phyloP scores from a whole-genome alignment of 2,113 vertebrate species.

The Percina caprodes region DNA sequence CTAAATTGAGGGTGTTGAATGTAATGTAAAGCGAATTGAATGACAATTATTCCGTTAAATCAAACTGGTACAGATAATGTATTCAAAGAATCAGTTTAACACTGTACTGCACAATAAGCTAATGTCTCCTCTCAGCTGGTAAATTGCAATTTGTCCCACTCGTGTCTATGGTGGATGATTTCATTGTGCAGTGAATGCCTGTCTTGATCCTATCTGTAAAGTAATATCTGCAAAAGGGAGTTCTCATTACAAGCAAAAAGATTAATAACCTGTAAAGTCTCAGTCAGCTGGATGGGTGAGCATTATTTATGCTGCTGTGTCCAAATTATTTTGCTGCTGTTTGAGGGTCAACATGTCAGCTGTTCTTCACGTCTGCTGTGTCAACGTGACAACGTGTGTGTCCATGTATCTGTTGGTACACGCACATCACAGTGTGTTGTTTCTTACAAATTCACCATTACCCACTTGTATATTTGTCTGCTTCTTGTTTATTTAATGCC shows the following conservation, averaged over 20 bases:
- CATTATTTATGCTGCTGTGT: conserved; percentile 34
- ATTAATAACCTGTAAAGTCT: not conserved
- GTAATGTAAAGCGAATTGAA: conserved; percentile 46
- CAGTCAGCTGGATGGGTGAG: conserved; percentile 2
- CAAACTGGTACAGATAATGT: not conserved
- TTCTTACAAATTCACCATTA: conserved; percentile 8
- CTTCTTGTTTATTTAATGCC: conserved; percentile 67
- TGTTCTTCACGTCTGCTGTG: conserved; percentile 1
- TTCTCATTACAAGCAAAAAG: not conserved
- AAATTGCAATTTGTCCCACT: conserved; percentile 39
- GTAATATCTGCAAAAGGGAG: not conserved
- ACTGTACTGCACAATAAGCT: conserved; percentile 16
- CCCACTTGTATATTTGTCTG: conserved; percentile 67
- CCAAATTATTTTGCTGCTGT: not conserved
- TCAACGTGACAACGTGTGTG: not conserved
- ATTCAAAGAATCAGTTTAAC: conserved; percentile 24
- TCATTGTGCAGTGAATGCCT: conserved; percentile 46
- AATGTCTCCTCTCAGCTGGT: conserved; percentile 38
- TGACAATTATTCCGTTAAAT: conserved; percentile 56
- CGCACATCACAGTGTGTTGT: not conserved
- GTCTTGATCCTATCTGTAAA: conserved; percentile 25
- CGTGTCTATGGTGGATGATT: conserved; percentile 35
- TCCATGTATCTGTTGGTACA: not conserved
- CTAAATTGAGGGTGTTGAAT: conserved; percentile 43
- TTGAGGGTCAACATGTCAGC: not conserved